Conservation (phyloP, 1,140 invertebrate genomes). For the Drosophila pseudoananassae region DNA sequence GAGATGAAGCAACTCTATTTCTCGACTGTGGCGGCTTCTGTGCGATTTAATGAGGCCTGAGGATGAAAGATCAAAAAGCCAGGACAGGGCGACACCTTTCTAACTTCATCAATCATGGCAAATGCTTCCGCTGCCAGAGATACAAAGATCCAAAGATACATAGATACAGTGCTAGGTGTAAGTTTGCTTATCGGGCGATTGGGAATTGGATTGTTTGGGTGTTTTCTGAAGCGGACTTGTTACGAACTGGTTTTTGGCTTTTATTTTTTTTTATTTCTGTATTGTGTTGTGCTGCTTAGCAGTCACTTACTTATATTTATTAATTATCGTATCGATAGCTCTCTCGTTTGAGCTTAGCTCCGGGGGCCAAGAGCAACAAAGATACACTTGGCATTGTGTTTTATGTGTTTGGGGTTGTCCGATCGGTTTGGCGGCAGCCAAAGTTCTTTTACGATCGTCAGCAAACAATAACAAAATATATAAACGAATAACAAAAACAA, state of each 20-base stretch:
- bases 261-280: conserved; percentile 45
- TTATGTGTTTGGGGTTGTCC: conserved; percentile 45
- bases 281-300: conserved; percentile 24
- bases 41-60: conserved; percentile 37
- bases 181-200: conserved; percentile 67
- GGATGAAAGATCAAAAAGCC: conserved; percentile 53
- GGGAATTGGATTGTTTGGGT: conserved; percentile 14
- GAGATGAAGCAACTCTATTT: conserved; percentile 23
- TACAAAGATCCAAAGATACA: conserved; percentile 27
- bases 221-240: conserved; percentile 40
- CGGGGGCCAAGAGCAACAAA: conserved; percentile 28
- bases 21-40: conserved; percentile 24
- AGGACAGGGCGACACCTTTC: conserved; percentile 61
- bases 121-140: conserved; percentile 61
- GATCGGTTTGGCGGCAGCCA: conserved; percentile 39
- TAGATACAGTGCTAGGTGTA: conserved; percentile 30
- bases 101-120: conserved; percentile 66
- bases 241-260: conserved; percentile 35
- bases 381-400: conserved; percentile 57
- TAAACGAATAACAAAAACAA: conserved; percentile 51
- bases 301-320: conserved; percentile 63
- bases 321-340: conserved; percentile 78
- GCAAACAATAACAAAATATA: conserved; percentile 60
- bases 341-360: conserved; percentile 45
- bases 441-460: conserved; percentile 59